Percentiles rank a stretch among this genome's conserved stretches.
These are phyloP conservation scores for Neocrepidodera transversa DNA, from an alignment of 2,888 invertebrate species.

Conservation along the genomic window DNA sequence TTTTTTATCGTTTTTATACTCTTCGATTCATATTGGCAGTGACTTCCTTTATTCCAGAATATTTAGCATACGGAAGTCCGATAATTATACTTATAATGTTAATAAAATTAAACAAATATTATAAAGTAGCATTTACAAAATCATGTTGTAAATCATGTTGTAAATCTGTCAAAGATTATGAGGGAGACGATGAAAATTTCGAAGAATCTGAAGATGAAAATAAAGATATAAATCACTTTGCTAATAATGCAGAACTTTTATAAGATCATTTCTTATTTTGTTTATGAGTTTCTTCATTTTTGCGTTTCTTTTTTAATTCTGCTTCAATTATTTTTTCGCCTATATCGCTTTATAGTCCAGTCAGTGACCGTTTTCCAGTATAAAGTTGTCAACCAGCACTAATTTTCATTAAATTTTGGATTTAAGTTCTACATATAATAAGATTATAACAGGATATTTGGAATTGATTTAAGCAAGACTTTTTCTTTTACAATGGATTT, in stretches of 20 bases:
- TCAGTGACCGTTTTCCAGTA: no score
- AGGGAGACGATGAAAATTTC: not conserved
- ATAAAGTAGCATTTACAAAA: conserved; percentile 1
- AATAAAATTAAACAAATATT: conserved; percentile 3
- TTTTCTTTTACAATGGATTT: no score
- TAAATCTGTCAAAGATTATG: not conserved
- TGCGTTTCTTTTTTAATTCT: no score
- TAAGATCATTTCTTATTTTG: no score
- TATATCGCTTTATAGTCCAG: no score
- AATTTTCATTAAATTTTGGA: no score
- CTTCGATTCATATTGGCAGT: not conserved
- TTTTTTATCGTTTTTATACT: not conserved
- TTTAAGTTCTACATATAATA: no score
- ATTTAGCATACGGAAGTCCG: conserved; percentile 6
- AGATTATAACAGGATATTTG: no score
- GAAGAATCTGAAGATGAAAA: conserved; percentile 6
- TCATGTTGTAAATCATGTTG: not conserved
- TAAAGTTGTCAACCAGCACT: no score
- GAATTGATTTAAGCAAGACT: no score
- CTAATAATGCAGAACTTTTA: not conserved
- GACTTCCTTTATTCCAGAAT: conserved; percentile 9
- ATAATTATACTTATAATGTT: not conserved
- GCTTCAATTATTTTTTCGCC: no score
- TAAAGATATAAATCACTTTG: not conserved
- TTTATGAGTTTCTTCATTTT: no score